Conservation (phyloP, 2,797 vertebrate species). For the Pelochelys cantorii region DNA sequence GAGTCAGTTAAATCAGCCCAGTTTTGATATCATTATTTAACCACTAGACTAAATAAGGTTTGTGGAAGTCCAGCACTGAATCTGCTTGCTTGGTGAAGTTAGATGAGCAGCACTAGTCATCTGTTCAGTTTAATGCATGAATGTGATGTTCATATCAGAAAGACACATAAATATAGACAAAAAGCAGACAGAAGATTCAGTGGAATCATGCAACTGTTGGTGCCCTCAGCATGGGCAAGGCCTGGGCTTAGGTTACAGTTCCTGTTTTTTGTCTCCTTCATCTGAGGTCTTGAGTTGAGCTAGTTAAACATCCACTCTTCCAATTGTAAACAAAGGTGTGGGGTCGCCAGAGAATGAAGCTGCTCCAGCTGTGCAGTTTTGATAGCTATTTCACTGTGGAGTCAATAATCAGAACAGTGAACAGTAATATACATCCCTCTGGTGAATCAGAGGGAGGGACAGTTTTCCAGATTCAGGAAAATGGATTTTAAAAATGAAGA, state of each 20-base stretch:
- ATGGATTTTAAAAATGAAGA: slow-evolving; percentile 3
- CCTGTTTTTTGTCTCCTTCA: slow-evolving; percentile 62
- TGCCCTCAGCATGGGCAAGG: slow-evolving; percentile 42
- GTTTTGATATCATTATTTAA: slow-evolving; percentile 79
- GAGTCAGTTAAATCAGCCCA: slow-evolving; percentile 75
- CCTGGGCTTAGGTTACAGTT: slow-evolving; percentile 47
- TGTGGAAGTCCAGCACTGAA: slow-evolving; percentile 74
- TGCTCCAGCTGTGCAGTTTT: background rate
- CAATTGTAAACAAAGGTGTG: slow-evolving; percentile 42
- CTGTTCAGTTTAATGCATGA: slow-evolving; percentile 65
- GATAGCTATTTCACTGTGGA: slow-evolving; percentile 24
- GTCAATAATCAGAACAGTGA: slow-evolving; percentile 37
- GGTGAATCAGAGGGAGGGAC: background rate
- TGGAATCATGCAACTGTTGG: slow-evolving; percentile 53
- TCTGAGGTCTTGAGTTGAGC: slow-evolving; percentile 23
- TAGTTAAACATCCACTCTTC: slow-evolving; percentile 25
- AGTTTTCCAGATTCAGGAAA: slow-evolving; percentile 4
- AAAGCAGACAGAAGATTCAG: slow-evolving; percentile 43
- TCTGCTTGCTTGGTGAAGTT: slow-evolving; percentile 65
- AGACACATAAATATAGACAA: slow-evolving; percentile 68
- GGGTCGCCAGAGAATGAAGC: slow-evolving; percentile 50
- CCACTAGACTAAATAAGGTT: slow-evolving; percentile 76
- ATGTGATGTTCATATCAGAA: slow-evolving; percentile 30
- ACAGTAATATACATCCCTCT: slow-evolving; percentile 43
- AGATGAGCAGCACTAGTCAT: slow-evolving; percentile 60